Conservation (phyloP, 1,140 invertebrate genomes). For the Macrosteles quadrilineatus region DNA sequence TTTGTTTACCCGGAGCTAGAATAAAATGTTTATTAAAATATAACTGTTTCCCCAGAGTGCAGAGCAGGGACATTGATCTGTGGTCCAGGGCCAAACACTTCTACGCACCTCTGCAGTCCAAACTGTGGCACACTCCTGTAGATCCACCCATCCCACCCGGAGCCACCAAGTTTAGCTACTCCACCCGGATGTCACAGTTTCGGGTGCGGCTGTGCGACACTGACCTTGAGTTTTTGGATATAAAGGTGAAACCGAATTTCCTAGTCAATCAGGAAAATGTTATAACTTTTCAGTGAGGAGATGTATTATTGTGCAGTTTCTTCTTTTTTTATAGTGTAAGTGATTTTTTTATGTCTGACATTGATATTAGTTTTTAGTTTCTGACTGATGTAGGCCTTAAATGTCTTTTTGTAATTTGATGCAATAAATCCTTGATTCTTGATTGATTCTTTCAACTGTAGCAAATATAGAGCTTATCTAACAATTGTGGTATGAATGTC, state of each 20-base stretch:
- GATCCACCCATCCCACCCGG: slow-evolving; percentile 72
- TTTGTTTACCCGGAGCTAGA: too few relatives aligned
- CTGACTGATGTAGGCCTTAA: too few relatives aligned
- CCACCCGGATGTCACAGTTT: slow-evolving; percentile 64
- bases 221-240: slow-evolving; percentile 68
- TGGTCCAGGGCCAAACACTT: slow-evolving; percentile 48
- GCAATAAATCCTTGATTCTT: too few relatives aligned
- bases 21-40: too few relatives aligned
- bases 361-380: too few relatives aligned
- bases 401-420: neutral
- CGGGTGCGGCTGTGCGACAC: slow-evolving; percentile 65
- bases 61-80: slow-evolving; percentile 50
- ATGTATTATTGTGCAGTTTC: neutral
- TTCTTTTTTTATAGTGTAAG: neutral
- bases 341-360: too few relatives aligned
- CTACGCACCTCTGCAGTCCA: neutral
- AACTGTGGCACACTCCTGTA: slow-evolving; percentile 45
- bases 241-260: slow-evolving; percentile 50
- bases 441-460: too few relatives aligned
- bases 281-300: neutral
- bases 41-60: too few relatives aligned
- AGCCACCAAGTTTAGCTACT: slow-evolving; percentile 77
- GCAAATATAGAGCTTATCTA: too few relatives aligned
- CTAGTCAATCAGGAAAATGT: slow-evolving; percentile 15
- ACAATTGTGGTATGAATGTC: too few relatives aligned